phyloP scores from a whole-genome alignment of 2,797 vertebrate species.

The Scarus forsteni region DNA sequence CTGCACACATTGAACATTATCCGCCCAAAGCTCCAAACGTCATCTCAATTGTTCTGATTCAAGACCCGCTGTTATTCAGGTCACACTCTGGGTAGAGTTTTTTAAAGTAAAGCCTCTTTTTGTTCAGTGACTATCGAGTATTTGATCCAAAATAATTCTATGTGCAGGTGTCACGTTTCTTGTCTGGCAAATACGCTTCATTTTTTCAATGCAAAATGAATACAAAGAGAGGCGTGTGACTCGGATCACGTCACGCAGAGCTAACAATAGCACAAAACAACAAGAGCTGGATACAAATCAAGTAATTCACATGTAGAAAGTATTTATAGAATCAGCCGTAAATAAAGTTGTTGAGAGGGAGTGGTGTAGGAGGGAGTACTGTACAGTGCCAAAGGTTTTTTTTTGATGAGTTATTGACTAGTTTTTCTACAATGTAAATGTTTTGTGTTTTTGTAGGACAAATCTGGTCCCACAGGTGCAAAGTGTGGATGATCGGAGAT shows the following conservation, averaged over 20 bases:
- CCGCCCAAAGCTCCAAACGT: neutral
- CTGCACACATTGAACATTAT: neutral
- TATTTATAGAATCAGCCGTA: neutral
- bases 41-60: neutral
- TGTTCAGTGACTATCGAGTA: neutral
- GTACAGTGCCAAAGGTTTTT: neutral
- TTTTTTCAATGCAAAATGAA: neutral
- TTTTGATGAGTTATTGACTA: neutral
- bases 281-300: neutral
- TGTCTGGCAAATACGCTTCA: too few relatives aligned
- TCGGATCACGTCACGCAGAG: neutral
- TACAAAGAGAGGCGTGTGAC: neutral
- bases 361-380: neutral
- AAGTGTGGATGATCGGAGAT: neutral
- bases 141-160: neutral
- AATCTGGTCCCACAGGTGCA: neutral
- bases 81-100: neutral
- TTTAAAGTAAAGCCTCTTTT: neutral
- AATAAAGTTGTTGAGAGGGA: neutral
- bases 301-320: neutral
- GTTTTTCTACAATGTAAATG: neutral
- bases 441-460: neutral
- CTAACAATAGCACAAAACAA: neutral
- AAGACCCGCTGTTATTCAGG: neutral
- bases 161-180: neutral